Base-by-base conservation (phyloP, 2,888 invertebrate genomes). In the Lobophora halterata region DNA sequence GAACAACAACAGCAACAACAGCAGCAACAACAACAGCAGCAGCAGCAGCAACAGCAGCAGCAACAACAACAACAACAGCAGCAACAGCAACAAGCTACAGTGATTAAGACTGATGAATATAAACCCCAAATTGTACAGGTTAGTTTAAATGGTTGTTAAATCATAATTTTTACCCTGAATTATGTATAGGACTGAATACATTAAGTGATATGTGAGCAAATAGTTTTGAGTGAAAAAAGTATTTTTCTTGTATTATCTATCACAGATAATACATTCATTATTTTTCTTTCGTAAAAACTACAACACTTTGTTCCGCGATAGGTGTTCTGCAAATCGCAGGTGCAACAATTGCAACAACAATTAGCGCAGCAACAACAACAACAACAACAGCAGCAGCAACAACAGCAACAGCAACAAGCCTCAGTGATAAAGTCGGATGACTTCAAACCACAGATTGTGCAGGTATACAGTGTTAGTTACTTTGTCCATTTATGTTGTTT, bases 401-500 rank as follows among this genome's bases (percentile, higher is more conserved):
- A 73, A 16, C 69, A 78, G 8, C 70, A 70, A 14, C 77, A 75
- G 32, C 74, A 76, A 39, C 81, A 83, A 49, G 62, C 86, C 51
- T 77, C 89, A 66, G 87, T 89, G 61, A 87, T 85, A 62, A 80
- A 88, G 72, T 60, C 89, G 65, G 75, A 89, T 49, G 74, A 89
- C 39, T 85, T 87, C 46, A 88, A 71, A 55, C 70, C 71, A 1
- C 66, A 67, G 44, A 70, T 71, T 42, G 59, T 71, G 67, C 83
- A 86, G 81, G 87, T 88, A 56, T 43, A 36, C 36, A 37, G 43
- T 55, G 51, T 42, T 34, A 45, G 27, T 35, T 28, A 19, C 17
- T 29, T 38, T 37, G 5, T 26, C 18, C 3, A 8, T 28, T 16
- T 40, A 23, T 33, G 14, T 43, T 24, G 24, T 41, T 60, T 70